Conservation (phyloP, 2,113 vertebrate species). For the Sylvilagus bachmani region DNA sequence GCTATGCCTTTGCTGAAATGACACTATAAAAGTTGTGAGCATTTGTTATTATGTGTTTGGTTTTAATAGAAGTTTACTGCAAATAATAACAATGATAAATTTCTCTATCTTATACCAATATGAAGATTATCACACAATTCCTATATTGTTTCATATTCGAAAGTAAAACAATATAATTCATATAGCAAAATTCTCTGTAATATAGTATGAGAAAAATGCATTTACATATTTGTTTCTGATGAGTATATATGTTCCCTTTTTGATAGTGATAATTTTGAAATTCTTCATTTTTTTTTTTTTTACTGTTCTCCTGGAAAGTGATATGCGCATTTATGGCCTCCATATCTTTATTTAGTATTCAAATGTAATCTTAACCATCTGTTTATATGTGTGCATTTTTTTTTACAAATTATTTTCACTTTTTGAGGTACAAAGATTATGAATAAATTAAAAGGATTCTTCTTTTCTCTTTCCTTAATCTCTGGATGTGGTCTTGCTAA, state of each 20-base stretch:
- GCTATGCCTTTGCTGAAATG: constrained; percentile 1
- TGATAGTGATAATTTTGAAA: neutral
- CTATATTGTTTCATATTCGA: neutral
- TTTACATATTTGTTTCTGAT: neutral
- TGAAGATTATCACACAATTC: neutral
- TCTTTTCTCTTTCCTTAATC: neutral
- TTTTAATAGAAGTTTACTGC: neutral
- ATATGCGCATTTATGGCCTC: neutral
- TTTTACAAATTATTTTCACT: neutral
- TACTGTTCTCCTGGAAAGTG: neutral
- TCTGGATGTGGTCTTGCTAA: neutral
- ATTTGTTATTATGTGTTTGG: constrained; percentile 25
- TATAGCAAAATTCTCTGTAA: neutral
- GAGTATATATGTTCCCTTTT: neutral
- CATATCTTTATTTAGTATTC: neutral
- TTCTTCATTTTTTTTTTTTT: neutral
- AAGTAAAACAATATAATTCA: neutral
- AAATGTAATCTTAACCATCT: neutral
- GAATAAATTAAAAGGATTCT: neutral
- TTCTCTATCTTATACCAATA: constrained; percentile 22
- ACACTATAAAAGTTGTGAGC: neutral
- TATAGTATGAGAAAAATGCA: neutral
- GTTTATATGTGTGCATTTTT: neutral
- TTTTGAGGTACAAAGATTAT: neutral
- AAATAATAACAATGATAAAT: neutral